phyloP scores from a whole-genome alignment of 2,797 vertebrate species.

The Glossophaga mutica region DNA sequence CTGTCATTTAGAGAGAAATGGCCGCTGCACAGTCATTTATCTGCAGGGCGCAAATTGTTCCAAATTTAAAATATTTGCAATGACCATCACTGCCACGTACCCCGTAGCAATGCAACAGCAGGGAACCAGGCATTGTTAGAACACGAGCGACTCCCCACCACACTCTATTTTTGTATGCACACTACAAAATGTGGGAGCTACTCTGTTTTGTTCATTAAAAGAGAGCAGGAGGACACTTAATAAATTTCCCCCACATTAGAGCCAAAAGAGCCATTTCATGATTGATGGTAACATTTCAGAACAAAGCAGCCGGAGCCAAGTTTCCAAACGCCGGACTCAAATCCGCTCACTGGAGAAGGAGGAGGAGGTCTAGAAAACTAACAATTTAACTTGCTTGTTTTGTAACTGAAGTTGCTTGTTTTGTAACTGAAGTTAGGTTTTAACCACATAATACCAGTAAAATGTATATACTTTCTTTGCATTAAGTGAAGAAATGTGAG shows the following conservation, averaged over 20 bases:
- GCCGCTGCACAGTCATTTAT: conserved; percentile 68
- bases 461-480: not conserved
- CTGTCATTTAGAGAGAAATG: conserved; percentile 64
- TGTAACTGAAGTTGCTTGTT: no score
- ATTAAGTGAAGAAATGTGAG: not conserved
- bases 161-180: not conserved
- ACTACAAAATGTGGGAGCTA: not conserved
- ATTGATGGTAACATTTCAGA: not conserved
- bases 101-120: conserved; percentile 64
- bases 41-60: conserved; percentile 65
- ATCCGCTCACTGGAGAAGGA: not conserved
- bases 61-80: conserved; percentile 71
- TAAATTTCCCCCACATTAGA: not conserved
- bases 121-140: conserved; percentile 52
- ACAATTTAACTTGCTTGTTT: not conserved
- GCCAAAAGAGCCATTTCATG: not conserved
- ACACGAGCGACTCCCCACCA: not conserved
- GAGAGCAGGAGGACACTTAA: not conserved
- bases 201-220: conserved; percentile 25
- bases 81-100: conserved; percentile 72
- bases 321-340: conserved; percentile 61
- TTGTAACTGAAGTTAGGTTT: conserved; percentile 33
- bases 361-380: not conserved
- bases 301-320: conserved; percentile 33
- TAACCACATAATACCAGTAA: not conserved